Evolutionary conservation across 2,113 vertebrate genomes (phyloP), one percentile per base, ranked within the genome.

Genomic region (Erythrocercus mccallii): DNA sequence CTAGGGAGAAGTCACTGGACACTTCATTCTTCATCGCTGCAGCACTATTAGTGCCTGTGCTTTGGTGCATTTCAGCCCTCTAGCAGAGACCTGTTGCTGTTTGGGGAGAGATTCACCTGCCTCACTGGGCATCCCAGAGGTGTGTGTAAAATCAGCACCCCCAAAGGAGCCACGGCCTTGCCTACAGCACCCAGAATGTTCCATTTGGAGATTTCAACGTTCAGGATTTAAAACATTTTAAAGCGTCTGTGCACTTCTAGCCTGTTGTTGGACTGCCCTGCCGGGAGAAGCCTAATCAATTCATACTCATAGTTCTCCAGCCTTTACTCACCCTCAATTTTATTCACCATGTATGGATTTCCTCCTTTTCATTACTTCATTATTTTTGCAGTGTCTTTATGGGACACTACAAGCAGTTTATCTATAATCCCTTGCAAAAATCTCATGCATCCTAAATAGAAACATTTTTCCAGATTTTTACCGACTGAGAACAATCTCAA

Each of bases 331-430:
- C 28, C 61, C 48, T 92, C 19, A 16, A n/a, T 82, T 71, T 70
- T 25, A 40, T 9, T 35, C 6, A 65, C 10, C 30, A 16, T 0
- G 4, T 10, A 31, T 7, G 7, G 16, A 68, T 81, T 95, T 96
- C 57, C 96, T 84, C 51, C 78, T 92, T 82, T 61, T 40, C n/a
- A 60, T n/a, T 35, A 53, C 66, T 76, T 64, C 81, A 78, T 58
- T 50, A 4, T 82, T 92, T 28, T 15, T 57, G 50, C 24, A 37
- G 62, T n/a, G 40, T 53, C 90, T 64, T 88, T 37, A 47, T 5
- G 33, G 56, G 60, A 73, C 6, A 30, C 77, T 84, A 48, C n/a
- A 81, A 78, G 88, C 30, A 61, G 28, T 54, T 1, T 20, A 70
- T 37, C 53, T 54, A 21, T 40, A 88, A 62, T 66, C 48, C 47